Evolutionary conservation across 2,113 vertebrate species (phyloP).

Genomic region (Zootoca vivipara): DNA sequence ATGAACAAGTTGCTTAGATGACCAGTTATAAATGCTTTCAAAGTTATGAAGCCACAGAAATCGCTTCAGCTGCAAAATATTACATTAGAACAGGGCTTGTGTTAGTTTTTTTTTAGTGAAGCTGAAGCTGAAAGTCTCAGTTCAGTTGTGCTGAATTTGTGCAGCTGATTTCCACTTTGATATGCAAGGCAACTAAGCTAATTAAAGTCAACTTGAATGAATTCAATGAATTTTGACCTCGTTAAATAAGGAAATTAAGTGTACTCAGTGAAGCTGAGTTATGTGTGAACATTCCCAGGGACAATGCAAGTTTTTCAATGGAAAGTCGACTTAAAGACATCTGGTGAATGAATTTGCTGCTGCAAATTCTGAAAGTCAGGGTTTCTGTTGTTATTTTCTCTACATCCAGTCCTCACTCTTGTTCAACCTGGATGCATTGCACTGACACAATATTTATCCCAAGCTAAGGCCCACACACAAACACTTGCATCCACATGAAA

Average conservation of each 20-base stretch:
- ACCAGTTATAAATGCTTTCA: not conserved
- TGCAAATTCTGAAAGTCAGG: not conserved
- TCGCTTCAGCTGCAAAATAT: not conserved
- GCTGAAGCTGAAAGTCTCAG: not conserved
- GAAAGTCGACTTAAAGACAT: not conserved
- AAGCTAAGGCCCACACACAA: not conserved
- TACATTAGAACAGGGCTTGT: not conserved
- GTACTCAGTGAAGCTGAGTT: slow-evolving; percentile 2
- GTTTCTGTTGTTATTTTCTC: not conserved
- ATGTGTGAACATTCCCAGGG: not conserved
- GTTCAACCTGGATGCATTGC: not conserved
- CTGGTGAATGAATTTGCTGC: not conserved
- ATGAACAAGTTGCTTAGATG: not conserved
- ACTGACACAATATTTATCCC: not conserved
- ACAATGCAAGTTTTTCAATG: not conserved
- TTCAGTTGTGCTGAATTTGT: not conserved
- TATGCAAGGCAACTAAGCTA: slow-evolving; percentile 19
- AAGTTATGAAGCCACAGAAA: not conserved
- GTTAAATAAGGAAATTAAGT: slow-evolving; percentile 9
- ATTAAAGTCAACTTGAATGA: slow-evolving; percentile 18
- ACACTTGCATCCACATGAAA: not conserved
- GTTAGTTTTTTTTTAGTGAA: not conserved
- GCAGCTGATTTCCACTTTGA: slow-evolving; percentile 11
- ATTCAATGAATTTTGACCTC: slow-evolving; percentile 17
- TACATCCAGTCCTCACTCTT: not conserved